Conservation (phyloP, 2,797 vertebrate species). For the Perodicticus potto region DNA sequence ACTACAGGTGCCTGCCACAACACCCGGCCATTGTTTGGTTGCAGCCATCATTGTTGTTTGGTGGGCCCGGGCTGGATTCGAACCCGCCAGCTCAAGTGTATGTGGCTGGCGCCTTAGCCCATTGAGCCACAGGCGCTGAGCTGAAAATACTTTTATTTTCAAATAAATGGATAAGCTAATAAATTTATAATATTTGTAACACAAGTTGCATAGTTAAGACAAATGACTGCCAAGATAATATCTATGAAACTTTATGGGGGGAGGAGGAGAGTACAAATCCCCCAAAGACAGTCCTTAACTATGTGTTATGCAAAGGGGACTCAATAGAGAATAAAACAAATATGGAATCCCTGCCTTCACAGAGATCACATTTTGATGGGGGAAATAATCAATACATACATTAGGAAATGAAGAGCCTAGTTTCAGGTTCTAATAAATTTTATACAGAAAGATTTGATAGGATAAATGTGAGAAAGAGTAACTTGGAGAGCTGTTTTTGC, state of each 20-base stretch:
- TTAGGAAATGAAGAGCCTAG: not conserved
- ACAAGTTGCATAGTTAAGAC: not conserved
- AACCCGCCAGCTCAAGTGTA: no score
- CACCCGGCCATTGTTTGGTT: no score
- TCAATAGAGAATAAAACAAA: not conserved
- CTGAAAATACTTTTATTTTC: not conserved
- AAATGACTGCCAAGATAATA: constrained; percentile 60
- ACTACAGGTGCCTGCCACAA: no score
- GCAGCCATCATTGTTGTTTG: no score
- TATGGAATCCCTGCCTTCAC: not conserved
- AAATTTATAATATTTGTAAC: constrained; percentile 46
- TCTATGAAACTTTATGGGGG: constrained; percentile 51
- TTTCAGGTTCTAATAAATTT: not conserved
- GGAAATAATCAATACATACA: not conserved
- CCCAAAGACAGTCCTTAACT: not conserved
- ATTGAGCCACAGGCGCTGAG: no score
- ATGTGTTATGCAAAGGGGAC: not conserved
- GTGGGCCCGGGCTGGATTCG: no score
- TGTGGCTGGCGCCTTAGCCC: no score
- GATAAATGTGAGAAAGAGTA: not conserved
- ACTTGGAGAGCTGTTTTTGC: not conserved
- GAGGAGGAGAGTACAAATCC: not conserved
- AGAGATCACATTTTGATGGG: not conserved
- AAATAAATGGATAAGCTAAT: not conserved
- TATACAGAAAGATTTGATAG: not conserved